Conservation (phyloP, 1,140 invertebrate species). For the Pteromalus puparum region DNA sequence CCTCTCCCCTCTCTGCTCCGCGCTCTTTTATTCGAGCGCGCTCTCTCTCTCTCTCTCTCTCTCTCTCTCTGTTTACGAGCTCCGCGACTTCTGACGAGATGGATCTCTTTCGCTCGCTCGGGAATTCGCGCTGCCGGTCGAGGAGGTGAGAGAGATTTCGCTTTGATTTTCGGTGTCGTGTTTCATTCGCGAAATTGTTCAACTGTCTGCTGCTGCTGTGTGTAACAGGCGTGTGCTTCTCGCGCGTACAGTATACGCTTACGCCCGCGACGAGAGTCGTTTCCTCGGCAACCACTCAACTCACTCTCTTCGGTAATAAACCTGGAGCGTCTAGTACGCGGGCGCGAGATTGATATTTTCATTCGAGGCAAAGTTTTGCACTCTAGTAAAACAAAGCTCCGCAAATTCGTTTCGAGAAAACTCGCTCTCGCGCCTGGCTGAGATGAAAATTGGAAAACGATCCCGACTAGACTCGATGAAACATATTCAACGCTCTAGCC, state of each 20-base stretch:
- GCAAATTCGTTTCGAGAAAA: neutral
- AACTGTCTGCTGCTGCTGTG: too few relatives aligned
- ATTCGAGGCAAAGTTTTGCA: neutral
- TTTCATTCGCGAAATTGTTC: too few relatives aligned
- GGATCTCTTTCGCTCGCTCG: conserved; percentile 22
- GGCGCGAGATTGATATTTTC: conserved; percentile 24
- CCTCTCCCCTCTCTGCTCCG: neutral
- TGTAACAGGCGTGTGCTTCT: too few relatives aligned
- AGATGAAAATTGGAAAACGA: neutral
- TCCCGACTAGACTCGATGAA: neutral
- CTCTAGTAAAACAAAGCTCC: neutral
- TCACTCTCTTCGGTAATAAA: conserved; percentile 6
- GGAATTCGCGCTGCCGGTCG: neutral
- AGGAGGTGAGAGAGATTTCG: neutral
- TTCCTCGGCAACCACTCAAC: neutral
- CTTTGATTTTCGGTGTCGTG: neutral
- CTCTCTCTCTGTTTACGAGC: conserved; percentile 35
- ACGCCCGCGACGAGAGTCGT: neutral
- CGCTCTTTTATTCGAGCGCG: neutral
- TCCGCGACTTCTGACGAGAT: conserved; percentile 11
- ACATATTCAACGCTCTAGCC: too few relatives aligned
- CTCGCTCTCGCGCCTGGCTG: too few relatives aligned
- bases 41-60: conserved; percentile 12
- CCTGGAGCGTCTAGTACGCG: neutral
- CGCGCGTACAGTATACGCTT: neutral